Evolutionary conservation across 2,888 invertebrate genomes (phyloP).

Genomic region (Dicycla oo): DNA sequence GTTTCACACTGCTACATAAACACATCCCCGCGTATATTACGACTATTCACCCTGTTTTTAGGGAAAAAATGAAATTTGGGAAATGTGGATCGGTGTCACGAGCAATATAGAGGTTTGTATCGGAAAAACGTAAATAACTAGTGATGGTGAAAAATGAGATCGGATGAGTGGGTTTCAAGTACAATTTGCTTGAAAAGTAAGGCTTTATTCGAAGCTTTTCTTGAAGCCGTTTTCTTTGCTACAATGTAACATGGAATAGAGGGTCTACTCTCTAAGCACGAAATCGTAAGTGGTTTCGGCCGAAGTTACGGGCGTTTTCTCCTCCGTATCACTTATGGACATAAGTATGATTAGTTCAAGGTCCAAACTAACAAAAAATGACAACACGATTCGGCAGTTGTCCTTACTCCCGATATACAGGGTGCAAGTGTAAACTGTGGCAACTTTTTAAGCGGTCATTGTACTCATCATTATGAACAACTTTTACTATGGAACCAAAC

Average conservation of each 20-base stretch:
- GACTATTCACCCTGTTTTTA: constrained; percentile 30
- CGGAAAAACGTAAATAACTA: constrained; percentile 33
- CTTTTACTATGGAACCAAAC: too few species aligned
- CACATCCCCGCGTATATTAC: constrained; percentile 2
- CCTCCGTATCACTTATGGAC: too few species aligned
- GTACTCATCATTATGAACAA: too few species aligned
- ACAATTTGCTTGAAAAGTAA: constrained; percentile 11
- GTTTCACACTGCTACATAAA: constrained; percentile 34
- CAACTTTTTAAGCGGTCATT: too few species aligned
- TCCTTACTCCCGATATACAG: too few species aligned
- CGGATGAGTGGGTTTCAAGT: neutral
- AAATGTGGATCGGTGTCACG: constrained; percentile 36
- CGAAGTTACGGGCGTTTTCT: too few species aligned
- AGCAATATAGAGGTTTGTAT: constrained; percentile 24
- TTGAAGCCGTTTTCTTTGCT: neutral
- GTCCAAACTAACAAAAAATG: too few species aligned
- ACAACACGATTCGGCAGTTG: too few species aligned
- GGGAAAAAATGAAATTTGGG: constrained; percentile 36
- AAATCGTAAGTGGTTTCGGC: too few species aligned
- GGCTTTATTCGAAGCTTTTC: neutral
- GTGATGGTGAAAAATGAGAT: constrained; percentile 16
- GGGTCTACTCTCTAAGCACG: too few species aligned
- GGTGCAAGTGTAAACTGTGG: too few species aligned
- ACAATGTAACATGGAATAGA: neutral
- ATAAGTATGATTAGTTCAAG: too few species aligned